phyloP scores from a whole-genome alignment of 2,113 vertebrate species.

The Colius striatus region DNA sequence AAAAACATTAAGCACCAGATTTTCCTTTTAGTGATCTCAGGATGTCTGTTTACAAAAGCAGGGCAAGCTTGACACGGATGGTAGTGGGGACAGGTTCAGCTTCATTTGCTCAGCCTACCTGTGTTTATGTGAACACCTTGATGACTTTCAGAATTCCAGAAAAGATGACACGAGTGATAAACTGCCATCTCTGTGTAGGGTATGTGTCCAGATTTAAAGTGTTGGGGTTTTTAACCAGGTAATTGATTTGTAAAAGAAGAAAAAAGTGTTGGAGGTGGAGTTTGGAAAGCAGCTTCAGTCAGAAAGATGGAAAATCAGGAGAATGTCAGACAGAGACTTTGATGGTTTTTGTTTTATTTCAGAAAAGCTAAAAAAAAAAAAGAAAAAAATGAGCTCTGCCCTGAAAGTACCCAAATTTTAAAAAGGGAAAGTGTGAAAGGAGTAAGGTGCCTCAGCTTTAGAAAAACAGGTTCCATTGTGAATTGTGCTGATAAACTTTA shows the following conservation, averaged over 20 bases:
- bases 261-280: background rate
- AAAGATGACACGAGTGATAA: background rate
- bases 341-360: slow-evolving; percentile 31
- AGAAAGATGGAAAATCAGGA: background rate
- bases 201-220: background rate
- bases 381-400: background rate
- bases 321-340: background rate
- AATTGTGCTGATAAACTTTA: background rate
- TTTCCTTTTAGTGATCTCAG: slow-evolving; percentile 12
- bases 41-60: background rate
- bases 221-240: background rate
- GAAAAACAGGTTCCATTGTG: background rate
- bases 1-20: slow-evolving; percentile 5
- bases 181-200: no score
- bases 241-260: background rate
- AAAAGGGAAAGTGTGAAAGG: background rate
- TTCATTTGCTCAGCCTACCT: background rate
- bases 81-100: background rate
- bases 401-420: slow-evolving; percentile 24
- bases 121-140: background rate
- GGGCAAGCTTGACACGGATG: background rate
- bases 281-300: background rate
- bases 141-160: background rate
- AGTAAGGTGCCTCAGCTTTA: background rate
- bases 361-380: background rate